phyloP scores from a whole-genome alignment of 2,888 invertebrate species.

The Cancer borealis region DNA sequence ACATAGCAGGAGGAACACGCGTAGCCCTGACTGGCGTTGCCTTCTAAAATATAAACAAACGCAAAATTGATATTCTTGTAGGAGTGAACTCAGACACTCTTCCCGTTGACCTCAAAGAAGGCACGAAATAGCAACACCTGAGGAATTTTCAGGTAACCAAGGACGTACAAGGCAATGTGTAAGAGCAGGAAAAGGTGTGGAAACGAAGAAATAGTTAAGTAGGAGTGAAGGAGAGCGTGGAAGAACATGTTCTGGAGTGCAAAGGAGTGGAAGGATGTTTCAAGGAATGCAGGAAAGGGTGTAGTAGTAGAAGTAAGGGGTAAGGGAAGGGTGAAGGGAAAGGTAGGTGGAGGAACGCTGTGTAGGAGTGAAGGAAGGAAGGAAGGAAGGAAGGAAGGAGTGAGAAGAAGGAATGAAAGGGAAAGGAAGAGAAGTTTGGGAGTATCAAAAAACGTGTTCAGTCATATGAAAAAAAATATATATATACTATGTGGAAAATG shows the following conservation, averaged over 20 bases:
- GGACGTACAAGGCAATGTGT: not conserved
- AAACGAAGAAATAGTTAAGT: too few species aligned
- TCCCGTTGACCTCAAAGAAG: not conserved
- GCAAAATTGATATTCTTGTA: too few species aligned
- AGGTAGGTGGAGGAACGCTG: not conserved
- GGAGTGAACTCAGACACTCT: not conserved
- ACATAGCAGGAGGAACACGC: too few species aligned
- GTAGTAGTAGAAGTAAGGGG: not conserved
- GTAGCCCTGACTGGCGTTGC: too few species aligned
- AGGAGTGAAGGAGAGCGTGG: too few species aligned
- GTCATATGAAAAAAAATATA: not conserved
- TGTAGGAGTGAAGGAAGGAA: not conserved
- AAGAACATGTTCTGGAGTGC: not conserved
- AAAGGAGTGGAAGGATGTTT: not conserved
- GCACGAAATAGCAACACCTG: not conserved
- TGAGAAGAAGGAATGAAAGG: not conserved
- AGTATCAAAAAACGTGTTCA: too few species aligned
- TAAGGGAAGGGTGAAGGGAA: not conserved
- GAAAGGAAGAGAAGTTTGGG: not conserved
- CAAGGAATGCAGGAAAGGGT: not conserved
- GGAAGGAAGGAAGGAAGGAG: not conserved
- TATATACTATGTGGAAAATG: too few species aligned
- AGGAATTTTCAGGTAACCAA: not conserved
- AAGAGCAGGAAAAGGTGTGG: not conserved
- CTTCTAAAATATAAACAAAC: too few species aligned